phyloP scores from a whole-genome alignment of 1,140 invertebrate genomes.

The Macrocentrus cingulum region DNA sequence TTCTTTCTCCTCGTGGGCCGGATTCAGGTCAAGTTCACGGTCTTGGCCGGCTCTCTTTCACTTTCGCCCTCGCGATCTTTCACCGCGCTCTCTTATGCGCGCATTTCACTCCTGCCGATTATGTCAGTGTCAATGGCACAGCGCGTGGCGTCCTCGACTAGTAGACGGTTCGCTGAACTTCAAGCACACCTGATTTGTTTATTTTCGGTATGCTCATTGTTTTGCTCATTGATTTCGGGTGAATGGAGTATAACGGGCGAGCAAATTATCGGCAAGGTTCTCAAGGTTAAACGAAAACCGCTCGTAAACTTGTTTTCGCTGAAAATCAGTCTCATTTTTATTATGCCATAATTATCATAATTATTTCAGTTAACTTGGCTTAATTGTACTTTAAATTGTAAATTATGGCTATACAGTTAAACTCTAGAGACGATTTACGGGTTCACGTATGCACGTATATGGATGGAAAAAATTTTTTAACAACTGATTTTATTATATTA shows the following conservation, averaged over 20 bases:
- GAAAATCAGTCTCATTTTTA: slow-evolving; percentile 2
- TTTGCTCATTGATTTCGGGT: no score
- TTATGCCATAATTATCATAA: not conserved
- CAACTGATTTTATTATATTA: no score
- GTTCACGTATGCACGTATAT: no score
- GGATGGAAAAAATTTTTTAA: no score
- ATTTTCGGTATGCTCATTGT: no score
- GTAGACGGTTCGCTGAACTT: slow-evolving; percentile 43
- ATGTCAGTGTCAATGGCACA: slow-evolving; percentile 44
- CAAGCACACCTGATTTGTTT: no score
- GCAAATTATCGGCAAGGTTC: not conserved
- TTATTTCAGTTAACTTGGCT: slow-evolving; percentile 4
- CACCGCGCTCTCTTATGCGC: not conserved
- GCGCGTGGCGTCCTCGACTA: slow-evolving; percentile 11
- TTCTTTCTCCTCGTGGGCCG: slow-evolving; percentile 42
- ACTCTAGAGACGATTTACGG: not conserved
- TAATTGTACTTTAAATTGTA: slow-evolving; percentile 7
- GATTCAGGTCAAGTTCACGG: slow-evolving; percentile 48
- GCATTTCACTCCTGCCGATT: slow-evolving; percentile 30
- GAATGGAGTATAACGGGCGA: no score
- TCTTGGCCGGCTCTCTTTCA: slow-evolving; percentile 33
- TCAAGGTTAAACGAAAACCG: not conserved
- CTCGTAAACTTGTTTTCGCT: slow-evolving; percentile 3
- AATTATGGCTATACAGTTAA: slow-evolving; percentile 6
- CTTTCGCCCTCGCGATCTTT: slow-evolving; percentile 28